Conservation (phyloP, 1,140 invertebrate genomes). For the Hyles vespertilio region DNA sequence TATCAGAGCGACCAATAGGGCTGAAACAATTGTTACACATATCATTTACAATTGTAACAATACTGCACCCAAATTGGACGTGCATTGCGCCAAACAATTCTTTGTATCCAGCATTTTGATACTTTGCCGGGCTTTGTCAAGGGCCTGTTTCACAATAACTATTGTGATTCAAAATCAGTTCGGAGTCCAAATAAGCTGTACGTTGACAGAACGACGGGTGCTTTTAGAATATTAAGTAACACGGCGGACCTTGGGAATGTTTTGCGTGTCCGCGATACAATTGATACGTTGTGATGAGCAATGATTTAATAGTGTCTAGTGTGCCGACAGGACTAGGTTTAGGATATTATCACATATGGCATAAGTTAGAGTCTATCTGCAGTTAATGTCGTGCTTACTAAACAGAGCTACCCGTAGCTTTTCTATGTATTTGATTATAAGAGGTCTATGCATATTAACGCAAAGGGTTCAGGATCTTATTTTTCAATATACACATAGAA, state of each 20-base stretch:
- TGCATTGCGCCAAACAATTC: conserved; percentile 5
- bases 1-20: too few species aligned
- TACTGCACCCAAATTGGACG: conserved; percentile 5
- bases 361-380: too few species aligned
- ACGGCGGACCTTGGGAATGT: conserved; percentile 31
- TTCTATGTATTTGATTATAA: too few species aligned
- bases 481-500: too few species aligned
- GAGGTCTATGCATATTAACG: too few species aligned
- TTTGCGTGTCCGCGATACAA: conserved; percentile 47
- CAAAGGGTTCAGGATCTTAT: too few species aligned
- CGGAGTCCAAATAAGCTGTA: conserved; percentile 56
- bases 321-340: background rate
- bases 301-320: too few species aligned
- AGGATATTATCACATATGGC: background rate
- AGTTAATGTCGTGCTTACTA: too few species aligned
- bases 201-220: conserved; percentile 27
- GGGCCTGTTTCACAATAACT: conserved; percentile 54
- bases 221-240: conserved; percentile 52
- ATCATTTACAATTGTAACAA: background rate
- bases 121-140: conserved; percentile 29
- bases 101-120: conserved; percentile 1
- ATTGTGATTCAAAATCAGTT: conserved; percentile 60
- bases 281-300: conserved; percentile 22
- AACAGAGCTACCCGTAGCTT: too few species aligned
- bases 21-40: conserved; percentile 1